Evolutionary conservation across 2,113 vertebrate species (phyloP), one percentile per base, ranked within the genome.

Genomic region (Eptatretus burgeri): DNA sequence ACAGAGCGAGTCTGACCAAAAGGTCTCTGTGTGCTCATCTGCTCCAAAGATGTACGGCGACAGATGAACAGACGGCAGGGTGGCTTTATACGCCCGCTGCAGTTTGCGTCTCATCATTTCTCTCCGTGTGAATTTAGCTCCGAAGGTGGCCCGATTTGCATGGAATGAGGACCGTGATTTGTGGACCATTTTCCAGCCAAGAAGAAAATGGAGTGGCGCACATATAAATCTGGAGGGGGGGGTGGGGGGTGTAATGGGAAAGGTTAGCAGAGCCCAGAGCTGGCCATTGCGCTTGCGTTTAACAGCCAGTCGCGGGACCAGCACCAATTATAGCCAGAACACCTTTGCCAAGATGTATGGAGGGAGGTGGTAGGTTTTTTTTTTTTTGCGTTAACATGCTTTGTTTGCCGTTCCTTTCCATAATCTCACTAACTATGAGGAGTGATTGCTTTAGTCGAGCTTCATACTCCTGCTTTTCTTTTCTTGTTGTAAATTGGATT

Each of bases 141-240:
- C 27, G 27, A 41, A 41, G 27, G 27, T 60, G 56, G n/a, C 20
- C n/a, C 56, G 56, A 60, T 60, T 60, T 60, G 56, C 56, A 60
- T 60, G 56, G 56, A 20, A 60, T 60, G 56, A 20, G 20, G 20
- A 60, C n/a, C 20, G 56, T 60, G 56, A 60, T 60, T 60, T 60
- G 56, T 60, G 56, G 20, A n/a, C 56, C 56, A 60, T 20, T 60
- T 60, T 60, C n/a, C 56, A 60, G n/a, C 56, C 56, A 20, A 20
- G 56, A 20, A 60, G 56, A 60, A 60, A 60, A 60, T 60, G 56
- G 20, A 60, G 56, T 60, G 56, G n/a, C n/a, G 56, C 56, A n/a
- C n/a, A 20, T 20, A 60, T 60, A 60, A 60, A 60, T 60, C 56
- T 60, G 11, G 56, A n/a, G 20, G 20, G 56, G 12, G 11, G 56